Conservation (phyloP, 2,797 vertebrate genomes). For the Amniataba percoides region DNA sequence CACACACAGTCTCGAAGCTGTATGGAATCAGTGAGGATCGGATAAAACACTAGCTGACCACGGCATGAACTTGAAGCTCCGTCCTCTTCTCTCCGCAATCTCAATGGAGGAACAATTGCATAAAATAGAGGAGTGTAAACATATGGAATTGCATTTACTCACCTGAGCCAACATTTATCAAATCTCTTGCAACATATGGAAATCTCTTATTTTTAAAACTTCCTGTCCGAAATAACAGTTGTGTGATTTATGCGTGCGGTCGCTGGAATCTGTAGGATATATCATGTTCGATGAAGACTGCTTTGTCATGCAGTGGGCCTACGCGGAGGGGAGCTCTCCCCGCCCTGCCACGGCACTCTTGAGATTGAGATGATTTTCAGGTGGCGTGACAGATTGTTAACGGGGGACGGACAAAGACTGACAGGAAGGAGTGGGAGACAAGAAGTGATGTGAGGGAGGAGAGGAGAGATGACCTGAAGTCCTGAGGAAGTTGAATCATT, state of each 20-base stretch:
- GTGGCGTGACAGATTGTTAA: slow-evolving; percentile 45
- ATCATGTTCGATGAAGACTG: slow-evolving; percentile 35
- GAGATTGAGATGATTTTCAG: slow-evolving; percentile 45
- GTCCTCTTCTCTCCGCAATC: slow-evolving; percentile 1
- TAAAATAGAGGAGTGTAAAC: slow-evolving; percentile 22
- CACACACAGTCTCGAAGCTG: slow-evolving; percentile 18
- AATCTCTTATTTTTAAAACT: slow-evolving; percentile 52
- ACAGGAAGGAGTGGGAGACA: slow-evolving; percentile 12
- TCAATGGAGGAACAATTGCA: background rate
- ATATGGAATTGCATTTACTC: slow-evolving; percentile 55
- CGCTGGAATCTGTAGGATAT: slow-evolving; percentile 28
- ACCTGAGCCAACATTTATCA: slow-evolving; percentile 41
- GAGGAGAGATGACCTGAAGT: slow-evolving; percentile 43
- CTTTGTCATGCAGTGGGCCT: slow-evolving; percentile 20
- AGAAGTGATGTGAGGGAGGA: slow-evolving; percentile 36
- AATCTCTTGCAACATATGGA: slow-evolving; percentile 47
- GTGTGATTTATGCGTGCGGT: slow-evolving; percentile 57
- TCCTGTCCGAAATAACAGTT: slow-evolving; percentile 49
- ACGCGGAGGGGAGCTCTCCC: slow-evolving; percentile 11
- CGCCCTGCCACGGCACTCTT: slow-evolving; percentile 26
- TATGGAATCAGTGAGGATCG: background rate
- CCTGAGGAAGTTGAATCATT: slow-evolving; percentile 58
- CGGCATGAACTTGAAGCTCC: slow-evolving; percentile 7
- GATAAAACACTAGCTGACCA: slow-evolving; percentile 3
- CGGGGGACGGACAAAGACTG: slow-evolving; percentile 22